These are phyloP conservation scores for Megaleporinus macrocephalus DNA, from an alignment of 2,113 vertebrate genomes.

Conservation along the genomic window DNA sequence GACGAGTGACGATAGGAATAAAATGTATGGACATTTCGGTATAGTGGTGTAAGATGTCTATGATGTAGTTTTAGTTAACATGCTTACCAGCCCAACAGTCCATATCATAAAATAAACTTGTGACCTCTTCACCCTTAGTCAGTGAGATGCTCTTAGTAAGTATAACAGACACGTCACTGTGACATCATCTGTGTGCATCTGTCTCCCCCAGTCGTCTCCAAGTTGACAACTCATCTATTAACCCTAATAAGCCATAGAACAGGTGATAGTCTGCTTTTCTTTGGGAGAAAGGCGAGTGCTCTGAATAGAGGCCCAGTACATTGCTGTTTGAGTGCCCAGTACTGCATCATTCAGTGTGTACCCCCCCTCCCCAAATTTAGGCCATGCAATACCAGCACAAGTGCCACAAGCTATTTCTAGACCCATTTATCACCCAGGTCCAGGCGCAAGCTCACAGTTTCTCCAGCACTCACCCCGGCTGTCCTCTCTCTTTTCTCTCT, in stretches of 20 bases:
- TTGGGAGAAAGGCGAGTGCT: not conserved
- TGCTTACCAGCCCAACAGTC: too few species aligned
- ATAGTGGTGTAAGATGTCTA: too few species aligned
- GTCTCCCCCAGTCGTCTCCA: not conserved
- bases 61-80: too few species aligned
- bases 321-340: not conserved
- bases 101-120: too few species aligned
- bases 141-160: not conserved
- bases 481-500: not conserved
- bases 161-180: not conserved
- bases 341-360: slow-evolving; percentile 15
- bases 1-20: too few species aligned
- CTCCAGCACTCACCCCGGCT: slow-evolving; percentile 22
- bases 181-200: not conserved
- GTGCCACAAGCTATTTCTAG: slow-evolving; percentile 57
- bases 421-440: slow-evolving; percentile 38
- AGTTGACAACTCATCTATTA: not conserved
- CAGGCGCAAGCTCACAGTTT: slow-evolving; percentile 32
- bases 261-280: slow-evolving; percentile 1
- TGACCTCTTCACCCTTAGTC: not conserved
- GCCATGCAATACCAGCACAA: slow-evolving; percentile 11
- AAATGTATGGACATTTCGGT: too few species aligned
- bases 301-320: not conserved
- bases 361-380: not conserved
- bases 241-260: not conserved